phyloP scores from a whole-genome alignment of 1,140 invertebrate species.

The Neotoxoptera formosana region DNA sequence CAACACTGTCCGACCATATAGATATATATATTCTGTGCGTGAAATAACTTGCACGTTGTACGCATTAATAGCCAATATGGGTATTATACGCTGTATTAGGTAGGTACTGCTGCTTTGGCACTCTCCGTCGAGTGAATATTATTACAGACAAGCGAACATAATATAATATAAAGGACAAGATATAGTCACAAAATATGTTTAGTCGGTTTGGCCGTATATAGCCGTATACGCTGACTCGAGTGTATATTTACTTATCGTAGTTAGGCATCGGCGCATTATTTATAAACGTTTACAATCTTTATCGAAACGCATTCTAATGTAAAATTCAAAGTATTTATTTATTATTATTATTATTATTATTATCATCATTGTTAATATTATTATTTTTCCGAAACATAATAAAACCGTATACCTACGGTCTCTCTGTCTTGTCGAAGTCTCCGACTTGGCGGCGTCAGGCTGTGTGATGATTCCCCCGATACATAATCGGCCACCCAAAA shows the following conservation, averaged over 20 bases:
- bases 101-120: not conserved
- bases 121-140: not conserved
- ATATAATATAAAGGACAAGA: not conserved
- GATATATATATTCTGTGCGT: too few relatives aligned
- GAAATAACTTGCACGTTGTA: not conserved
- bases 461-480: not conserved
- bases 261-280: not conserved
- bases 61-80: not conserved
- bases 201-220: not conserved
- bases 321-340: slow-evolving; percentile 20
- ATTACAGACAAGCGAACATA: not conserved
- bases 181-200: not conserved
- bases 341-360: too few relatives aligned
- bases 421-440: not conserved
- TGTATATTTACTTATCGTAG: not conserved
- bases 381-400: slow-evolving; percentile 9
- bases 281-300: slow-evolving; percentile 18
- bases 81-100: not conserved
- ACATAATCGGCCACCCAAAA: slow-evolving; percentile 24
- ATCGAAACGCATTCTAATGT: slow-evolving; percentile 2
- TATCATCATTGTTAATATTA: slow-evolving; percentile 13
- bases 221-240: not conserved
- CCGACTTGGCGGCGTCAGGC: slow-evolving; percentile 32
- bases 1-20: not conserved
- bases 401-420: not conserved